Base-by-base conservation (phyloP, 2,797 vertebrate species). In the Emys orbicularis region DNA sequence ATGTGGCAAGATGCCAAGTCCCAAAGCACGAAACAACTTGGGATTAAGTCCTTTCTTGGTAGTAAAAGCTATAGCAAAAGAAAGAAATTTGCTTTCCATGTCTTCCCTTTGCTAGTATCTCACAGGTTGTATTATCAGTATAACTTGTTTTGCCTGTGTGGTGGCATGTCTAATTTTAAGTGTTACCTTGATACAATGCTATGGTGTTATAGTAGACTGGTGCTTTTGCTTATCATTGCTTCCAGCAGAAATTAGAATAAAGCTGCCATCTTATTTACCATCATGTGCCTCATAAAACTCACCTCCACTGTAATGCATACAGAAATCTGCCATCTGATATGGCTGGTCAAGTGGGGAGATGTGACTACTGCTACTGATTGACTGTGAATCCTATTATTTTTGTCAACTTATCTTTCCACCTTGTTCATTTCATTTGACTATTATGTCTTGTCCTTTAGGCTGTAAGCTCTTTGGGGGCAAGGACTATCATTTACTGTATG, bases 11-110 rank as follows among this genome's bases (percentile, higher is more conserved):
- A 18, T 81, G 77, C 27, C 86, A 89, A 65, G 29, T 91, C 85
- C 77, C 84, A 81, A 9, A 89, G 49, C 27, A 91, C 87, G 90
- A 86, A 79, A 19, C 11, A 88, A 74, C 44, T 68, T 0, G 0
- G 93, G 52, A 89, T 95, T 53, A 88, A 92, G 37, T 76, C 44
- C 72, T 15, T 34, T 95, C 52, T 92, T 91, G 87, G 84, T 74
- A 83, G 80, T 54, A 79, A 90, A 86, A 92, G 57, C 5, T n/a
- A 3, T 68, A 83, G 37, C 31, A 90, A 79, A 34, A 61, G 59
- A 93, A 94, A 90, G 12, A 83, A 82, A 25, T 2, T 1, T n/a
- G 1, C 84, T 93, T 85, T 53, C 4, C 37, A 13, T 88, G 77
- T 23, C 19, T 81, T 89, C 44, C 18, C 1, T 53, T 86, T 81